phyloP scores from a whole-genome alignment of 2,797 vertebrate species.

The Xerus rutilus region DNA sequence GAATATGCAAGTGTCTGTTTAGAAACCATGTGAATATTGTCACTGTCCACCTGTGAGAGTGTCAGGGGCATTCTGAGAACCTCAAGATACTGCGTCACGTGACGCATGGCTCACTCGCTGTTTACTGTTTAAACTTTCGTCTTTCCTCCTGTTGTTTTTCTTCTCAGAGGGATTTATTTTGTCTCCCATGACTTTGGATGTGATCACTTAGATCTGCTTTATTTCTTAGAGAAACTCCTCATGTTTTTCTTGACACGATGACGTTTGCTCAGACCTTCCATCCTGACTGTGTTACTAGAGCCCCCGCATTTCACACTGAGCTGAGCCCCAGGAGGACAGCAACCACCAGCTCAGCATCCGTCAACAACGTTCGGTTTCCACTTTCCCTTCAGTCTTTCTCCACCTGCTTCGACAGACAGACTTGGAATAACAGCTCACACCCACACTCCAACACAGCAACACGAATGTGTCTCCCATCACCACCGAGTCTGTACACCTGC shows the following conservation, averaged over 20 bases:
- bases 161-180: constrained; percentile 15
- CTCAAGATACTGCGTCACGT: not conserved
- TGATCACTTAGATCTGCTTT: constrained; percentile 29
- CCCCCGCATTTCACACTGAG: not conserved
- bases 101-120: not conserved
- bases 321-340: not conserved
- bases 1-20: constrained; percentile 11
- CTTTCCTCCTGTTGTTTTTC: not conserved
- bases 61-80: constrained; percentile 40
- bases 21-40: not conserved
- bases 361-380: not conserved
- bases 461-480: not conserved
- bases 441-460: not conserved
- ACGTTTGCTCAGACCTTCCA: not conserved
- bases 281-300: not conserved
- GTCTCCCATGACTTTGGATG: not conserved
- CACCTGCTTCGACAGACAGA: not conserved
- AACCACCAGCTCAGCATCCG: not conserved
- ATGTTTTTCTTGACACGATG: not conserved
- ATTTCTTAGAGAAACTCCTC: constrained; percentile 48
- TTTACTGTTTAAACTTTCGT: constrained; percentile 45
- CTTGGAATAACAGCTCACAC: not conserved
- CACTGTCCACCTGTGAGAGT: constrained; percentile 53
- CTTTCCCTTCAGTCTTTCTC: not conserved
- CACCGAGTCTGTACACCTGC: not conserved